Evolutionary conservation across 2,113 vertebrate species (phyloP).

Genomic region (Strigops habroptila): DNA sequence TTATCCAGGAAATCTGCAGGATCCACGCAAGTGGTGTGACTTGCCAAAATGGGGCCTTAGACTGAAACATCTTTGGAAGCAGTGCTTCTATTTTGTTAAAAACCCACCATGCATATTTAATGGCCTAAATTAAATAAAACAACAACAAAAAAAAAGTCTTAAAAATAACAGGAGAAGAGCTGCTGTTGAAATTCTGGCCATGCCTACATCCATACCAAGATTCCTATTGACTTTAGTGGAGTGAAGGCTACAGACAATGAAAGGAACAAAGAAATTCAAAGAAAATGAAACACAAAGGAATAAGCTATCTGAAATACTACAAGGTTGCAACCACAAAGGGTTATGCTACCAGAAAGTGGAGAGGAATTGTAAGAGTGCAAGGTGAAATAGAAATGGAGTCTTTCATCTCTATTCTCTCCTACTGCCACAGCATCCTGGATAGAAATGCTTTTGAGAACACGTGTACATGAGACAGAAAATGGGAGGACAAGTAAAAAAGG

Average conservation of each 20-base stretch:
- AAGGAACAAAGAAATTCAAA: background rate
- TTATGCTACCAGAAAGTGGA: background rate
- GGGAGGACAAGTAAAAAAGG: background rate
- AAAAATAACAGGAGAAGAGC: background rate
- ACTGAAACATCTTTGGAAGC: background rate
- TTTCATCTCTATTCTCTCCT: constrained; percentile 1
- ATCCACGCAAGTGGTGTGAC: background rate
- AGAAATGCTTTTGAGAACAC: background rate
- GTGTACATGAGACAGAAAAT: background rate
- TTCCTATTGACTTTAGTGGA: background rate
- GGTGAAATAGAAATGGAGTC: background rate
- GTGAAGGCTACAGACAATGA: background rate
- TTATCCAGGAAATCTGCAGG: background rate
- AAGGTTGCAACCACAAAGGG: background rate
- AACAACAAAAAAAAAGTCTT: background rate
- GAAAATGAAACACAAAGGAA: background rate
- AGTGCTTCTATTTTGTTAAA: constrained; percentile 3
- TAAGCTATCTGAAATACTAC: background rate
- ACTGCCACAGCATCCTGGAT: background rate
- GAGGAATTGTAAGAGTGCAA: background rate
- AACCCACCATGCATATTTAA: background rate
- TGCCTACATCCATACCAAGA: background rate
- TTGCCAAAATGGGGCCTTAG: background rate
- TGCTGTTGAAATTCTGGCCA: background rate
- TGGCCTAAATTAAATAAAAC: background rate